phyloP scores from a whole-genome alignment of 2,113 vertebrate genomes.

The Psittacus erithacus region DNA sequence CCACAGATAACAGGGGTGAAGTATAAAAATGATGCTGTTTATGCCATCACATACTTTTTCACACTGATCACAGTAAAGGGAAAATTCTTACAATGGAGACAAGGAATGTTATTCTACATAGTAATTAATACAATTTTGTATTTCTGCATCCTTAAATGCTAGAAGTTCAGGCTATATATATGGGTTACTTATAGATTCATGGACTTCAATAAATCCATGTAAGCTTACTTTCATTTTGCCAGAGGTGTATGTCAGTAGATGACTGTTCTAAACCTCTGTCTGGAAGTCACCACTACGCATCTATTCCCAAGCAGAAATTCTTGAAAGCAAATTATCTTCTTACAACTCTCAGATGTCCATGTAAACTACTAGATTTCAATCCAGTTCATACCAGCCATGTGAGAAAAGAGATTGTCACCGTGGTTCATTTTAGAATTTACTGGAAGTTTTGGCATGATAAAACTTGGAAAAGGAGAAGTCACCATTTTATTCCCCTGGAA shows the following conservation, averaged over 20 bases:
- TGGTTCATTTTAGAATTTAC: neutral
- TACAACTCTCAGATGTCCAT: neutral
- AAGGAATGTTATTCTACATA: neutral
- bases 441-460: conserved; percentile 2
- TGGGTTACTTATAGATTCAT: neutral
- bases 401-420: neutral
- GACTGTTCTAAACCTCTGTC: neutral
- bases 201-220: neutral
- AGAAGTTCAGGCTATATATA: neutral
- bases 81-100: neutral
- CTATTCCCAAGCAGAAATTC: neutral
- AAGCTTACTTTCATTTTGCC: neutral
- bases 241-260: neutral
- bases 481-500: neutral
- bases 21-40: neutral
- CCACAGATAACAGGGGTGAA: neutral
- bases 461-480: neutral
- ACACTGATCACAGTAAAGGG: neutral
- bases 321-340: neutral
- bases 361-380: neutral
- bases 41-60: neutral
- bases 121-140: neutral
- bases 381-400: neutral
- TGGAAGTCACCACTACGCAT: neutral
- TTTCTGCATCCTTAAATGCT: neutral